Percentiles rank a stretch among this genome's conserved stretches.
Conservation (phyloP, 2,113 vertebrate species). For the Scopus umbretta region DNA sequence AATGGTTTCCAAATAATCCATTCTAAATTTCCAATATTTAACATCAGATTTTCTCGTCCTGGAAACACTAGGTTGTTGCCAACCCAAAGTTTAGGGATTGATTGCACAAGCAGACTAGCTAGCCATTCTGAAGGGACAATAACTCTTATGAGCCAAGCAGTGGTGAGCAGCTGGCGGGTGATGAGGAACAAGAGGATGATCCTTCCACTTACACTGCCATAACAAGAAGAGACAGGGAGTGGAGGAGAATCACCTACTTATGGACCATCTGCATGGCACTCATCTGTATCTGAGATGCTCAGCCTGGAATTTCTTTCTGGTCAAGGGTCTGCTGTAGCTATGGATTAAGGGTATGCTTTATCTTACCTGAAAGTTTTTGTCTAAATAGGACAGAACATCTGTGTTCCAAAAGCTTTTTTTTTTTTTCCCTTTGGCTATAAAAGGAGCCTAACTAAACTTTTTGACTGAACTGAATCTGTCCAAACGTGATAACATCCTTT, state of each 20-base stretch:
- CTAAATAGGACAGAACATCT: neutral
- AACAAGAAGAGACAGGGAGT: neutral
- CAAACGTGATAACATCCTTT: neutral
- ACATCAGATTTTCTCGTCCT: slow-evolving; percentile 60
- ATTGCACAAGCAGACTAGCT: slow-evolving; percentile 47
- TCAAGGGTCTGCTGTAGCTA: neutral
- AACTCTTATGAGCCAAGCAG: neutral
- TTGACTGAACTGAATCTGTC: neutral
- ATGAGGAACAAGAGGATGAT: slow-evolving; percentile 16
- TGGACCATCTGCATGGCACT: neutral
- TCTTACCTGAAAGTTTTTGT: neutral
- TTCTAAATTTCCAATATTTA: slow-evolving; percentile 56
- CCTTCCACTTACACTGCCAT: neutral
- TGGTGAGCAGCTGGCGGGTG: slow-evolving; percentile 42
- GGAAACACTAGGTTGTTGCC: slow-evolving; percentile 20
- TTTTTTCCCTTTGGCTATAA: neutral
- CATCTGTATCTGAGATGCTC: neutral
- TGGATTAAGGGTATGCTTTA: neutral
- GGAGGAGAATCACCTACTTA: neutral
- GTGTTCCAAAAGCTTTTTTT: neutral
- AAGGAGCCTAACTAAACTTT: neutral
- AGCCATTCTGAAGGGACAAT: slow-evolving; percentile 24
- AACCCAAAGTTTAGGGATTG: neutral
- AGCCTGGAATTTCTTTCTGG: neutral
- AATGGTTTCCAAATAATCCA: slow-evolving; percentile 52